Evolutionary conservation across 2,888 invertebrate genomes (phyloP).

Genomic region (Ephialtes manifestator): DNA sequence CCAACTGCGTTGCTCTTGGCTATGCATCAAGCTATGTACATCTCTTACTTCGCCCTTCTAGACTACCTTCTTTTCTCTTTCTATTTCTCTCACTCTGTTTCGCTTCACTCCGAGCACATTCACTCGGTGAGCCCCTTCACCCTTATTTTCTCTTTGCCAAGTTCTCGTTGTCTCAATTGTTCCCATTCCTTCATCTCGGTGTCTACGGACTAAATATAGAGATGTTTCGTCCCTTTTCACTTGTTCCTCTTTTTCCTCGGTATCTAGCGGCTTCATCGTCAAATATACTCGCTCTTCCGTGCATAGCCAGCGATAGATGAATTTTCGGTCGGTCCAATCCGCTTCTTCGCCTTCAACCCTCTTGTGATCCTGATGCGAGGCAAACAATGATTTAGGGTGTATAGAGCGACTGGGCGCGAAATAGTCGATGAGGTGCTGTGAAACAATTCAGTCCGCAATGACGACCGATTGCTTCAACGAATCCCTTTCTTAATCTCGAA

Average conservation of each 20-base stretch:
- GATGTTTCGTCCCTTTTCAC: conserved; percentile 23
- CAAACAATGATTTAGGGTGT: conserved; percentile 29
- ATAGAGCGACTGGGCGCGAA: conserved; percentile 11
- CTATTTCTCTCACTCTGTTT: conserved; percentile 36
- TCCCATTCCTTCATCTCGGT: conserved; percentile 40
- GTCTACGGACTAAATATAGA: conserved; percentile 28
- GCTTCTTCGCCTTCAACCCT: conserved; percentile 5
- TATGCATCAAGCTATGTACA: conserved; percentile 1
- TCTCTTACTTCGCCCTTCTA: conserved; percentile 46
- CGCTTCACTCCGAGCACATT: conserved; percentile 23
- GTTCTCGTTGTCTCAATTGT: conserved; percentile 46
- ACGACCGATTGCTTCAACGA: conserved; percentile 33
- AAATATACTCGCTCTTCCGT: conserved; percentile 9
- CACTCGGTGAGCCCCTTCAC: conserved; percentile 4
- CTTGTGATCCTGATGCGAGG: conserved; percentile 16
- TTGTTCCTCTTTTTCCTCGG: conserved; percentile 13
- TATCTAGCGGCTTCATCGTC: conserved; percentile 31
- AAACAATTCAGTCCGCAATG: conserved; percentile 49
- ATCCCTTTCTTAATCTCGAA: conserved; percentile 1
- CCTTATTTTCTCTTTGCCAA: conserved; percentile 62
- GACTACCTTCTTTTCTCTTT: conserved; percentile 41
- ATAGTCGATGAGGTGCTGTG: conserved; percentile 13
- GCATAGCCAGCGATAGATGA: conserved; percentile 29
- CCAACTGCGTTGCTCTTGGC: conserved; percentile 36
- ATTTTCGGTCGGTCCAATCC: conserved; percentile 14